Base-by-base conservation (phyloP, 1,140 invertebrate species). In the Nymphalis io region DNA sequence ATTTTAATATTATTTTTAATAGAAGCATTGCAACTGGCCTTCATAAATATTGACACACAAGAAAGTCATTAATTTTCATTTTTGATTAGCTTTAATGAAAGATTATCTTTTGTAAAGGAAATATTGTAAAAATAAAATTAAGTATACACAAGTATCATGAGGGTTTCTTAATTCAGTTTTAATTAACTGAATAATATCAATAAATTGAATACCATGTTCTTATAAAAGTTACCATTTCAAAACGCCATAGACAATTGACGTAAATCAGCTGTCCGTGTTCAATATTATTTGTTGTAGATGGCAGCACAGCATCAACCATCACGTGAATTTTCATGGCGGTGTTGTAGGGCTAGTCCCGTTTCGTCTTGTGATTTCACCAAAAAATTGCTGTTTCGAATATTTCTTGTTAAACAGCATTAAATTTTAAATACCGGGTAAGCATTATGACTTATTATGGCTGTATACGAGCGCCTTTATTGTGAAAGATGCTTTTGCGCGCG, bases 281-380 rank as follows among this genome's bases (percentile, higher is more conserved):
- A 79, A 84, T 78, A 79, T 81, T 72, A 87, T 83, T 86, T 78
- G 80, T 86, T 88, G 79, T 89, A 92, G 91, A 82, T 91, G 88
- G 90, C 90, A 91, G 87, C 89, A 92, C 89, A 76, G 85, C 88
- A 85, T 92, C 89, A 92, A 76, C 87, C 88, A 85, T 92, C 91
- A 92, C 91, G 91, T 92, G 91, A 92, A 92, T 92, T 90, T 92
- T 91, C 89, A 92, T 92, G 91, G 91, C 91, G 81, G 81, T 83
- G 89, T 84, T 91, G 83, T 85, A 85, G 89, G 90, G 89, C 88
- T 91, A 86, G 89, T 84, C 88, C 89, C 90, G 87, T 86, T 85
- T 88, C 85, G 91, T 92, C 89, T 91, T 91, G 91, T 92, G 91
- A 91, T 92, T 92, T 91, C 88, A 83, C 84, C 84, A 86, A 91